Percentiles rank a stretch among this genome's conserved stretches.
Evolutionary conservation across 2,888 invertebrate species (phyloP).

Genomic region (Eurytoma adleriae): DNA sequence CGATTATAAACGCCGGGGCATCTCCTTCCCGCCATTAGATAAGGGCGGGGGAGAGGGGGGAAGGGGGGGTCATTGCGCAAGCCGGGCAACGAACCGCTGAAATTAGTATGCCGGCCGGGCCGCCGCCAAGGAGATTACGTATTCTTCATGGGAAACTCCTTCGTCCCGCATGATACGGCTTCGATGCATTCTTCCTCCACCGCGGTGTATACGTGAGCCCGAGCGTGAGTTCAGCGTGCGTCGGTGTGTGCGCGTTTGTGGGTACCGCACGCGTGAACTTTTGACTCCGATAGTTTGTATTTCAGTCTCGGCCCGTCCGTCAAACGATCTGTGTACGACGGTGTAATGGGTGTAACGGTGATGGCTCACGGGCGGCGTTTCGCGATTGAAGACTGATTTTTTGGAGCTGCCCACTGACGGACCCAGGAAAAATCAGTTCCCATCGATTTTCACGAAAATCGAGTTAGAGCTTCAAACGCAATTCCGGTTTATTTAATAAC

Average conservation of each 20-base stretch:
- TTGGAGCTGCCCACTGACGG: neutral
- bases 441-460: too few relatives aligned
- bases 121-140: conserved; percentile 7
- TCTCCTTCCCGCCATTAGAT: too few relatives aligned
- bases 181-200: neutral
- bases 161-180: neutral
- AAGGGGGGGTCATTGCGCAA: neutral
- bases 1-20: neutral
- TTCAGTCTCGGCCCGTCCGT: neutral
- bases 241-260: neutral
- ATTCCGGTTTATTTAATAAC: too few relatives aligned
- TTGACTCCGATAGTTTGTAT: conserved; percentile 8
- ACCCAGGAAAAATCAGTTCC: too few relatives aligned
- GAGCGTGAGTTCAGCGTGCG: neutral
- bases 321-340: neutral
- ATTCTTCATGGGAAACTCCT: conserved; percentile 24
- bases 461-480: too few relatives aligned
- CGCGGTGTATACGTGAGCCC: neutral
- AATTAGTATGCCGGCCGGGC: conserved; percentile 8
- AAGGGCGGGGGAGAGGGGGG: neutral
- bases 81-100: conserved; percentile 1
- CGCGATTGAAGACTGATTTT: neutral
- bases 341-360: neutral
- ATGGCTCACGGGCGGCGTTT: neutral
- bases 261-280: conserved; percentile 15